Evolutionary conservation across 2,113 vertebrate genomes (phyloP).

Genomic region (Melanotaenia duboulayi): DNA sequence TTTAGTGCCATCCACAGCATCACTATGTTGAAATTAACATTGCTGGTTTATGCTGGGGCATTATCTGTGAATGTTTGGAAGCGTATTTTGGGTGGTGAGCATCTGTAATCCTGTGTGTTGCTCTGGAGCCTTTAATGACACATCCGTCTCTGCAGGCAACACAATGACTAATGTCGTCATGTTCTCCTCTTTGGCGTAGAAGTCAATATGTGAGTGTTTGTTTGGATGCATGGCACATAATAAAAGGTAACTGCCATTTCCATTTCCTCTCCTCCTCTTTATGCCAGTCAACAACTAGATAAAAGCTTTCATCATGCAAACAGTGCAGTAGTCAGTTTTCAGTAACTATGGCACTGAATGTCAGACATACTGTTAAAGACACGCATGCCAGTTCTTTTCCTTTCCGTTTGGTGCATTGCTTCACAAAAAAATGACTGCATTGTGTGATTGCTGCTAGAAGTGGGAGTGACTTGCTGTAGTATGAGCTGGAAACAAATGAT

Average conservation of each 20-base stretch:
- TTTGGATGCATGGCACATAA: slow-evolving; percentile 33
- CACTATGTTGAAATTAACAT: slow-evolving; percentile 10
- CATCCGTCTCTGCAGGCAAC: slow-evolving; percentile 69
- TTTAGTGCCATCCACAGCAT: slow-evolving; percentile 8
- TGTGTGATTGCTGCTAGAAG: slow-evolving; percentile 43
- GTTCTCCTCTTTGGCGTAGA: slow-evolving; percentile 50
- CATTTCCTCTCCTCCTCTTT: slow-evolving; percentile 6
- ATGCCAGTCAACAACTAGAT: slow-evolving; percentile 12
- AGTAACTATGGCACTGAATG: not conserved
- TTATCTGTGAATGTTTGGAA: slow-evolving; percentile 17
- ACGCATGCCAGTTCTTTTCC: not conserved
- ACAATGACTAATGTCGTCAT: slow-evolving; percentile 69
- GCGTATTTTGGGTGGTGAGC: slow-evolving; percentile 42
- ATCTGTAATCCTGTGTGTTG: slow-evolving; percentile 65
- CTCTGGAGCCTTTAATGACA: slow-evolving; percentile 71
- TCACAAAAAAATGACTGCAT: slow-evolving; percentile 14
- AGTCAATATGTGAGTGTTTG: slow-evolving; percentile 31
- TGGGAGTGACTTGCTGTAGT: slow-evolving; percentile 33
- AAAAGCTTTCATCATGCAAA: not conserved
- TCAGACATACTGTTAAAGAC: slow-evolving; percentile 4
- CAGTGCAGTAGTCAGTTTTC: not conserved
- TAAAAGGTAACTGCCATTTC: slow-evolving; percentile 31
- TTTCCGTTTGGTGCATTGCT: slow-evolving; percentile 42
- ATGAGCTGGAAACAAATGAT: slow-evolving; percentile 54
- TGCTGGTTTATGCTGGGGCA: not conserved